Evolutionary conservation across 2,888 invertebrate genomes (phyloP).

Genomic region (Eudemis profundana): DNA sequence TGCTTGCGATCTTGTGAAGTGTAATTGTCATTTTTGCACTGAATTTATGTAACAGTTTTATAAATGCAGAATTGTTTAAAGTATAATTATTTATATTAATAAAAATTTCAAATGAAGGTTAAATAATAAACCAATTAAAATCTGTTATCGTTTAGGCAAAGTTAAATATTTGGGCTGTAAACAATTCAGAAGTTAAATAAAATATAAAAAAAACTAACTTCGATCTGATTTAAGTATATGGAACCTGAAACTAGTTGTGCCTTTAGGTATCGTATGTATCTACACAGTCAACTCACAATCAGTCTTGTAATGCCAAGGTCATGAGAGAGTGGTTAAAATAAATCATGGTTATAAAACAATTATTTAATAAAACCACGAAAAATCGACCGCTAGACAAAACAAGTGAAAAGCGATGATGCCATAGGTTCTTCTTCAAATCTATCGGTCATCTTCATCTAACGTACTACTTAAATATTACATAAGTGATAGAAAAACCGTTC

Average conservation of each 20-base stretch:
- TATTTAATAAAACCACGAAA: conserved; percentile 29
- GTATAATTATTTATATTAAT: background rate
- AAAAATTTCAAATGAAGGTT: too few species aligned
- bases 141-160: too few species aligned
- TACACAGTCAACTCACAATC: conserved; percentile 20
- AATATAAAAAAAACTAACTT: too few species aligned
- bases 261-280: too few species aligned
- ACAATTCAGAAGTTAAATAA: too few species aligned
- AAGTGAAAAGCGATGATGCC: background rate
- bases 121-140: too few species aligned
- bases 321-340: conserved; percentile 37
- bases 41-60: background rate
- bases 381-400: conserved; percentile 1
- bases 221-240: too few species aligned
- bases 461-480: conserved; percentile 25
- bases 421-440: conserved; percentile 1
- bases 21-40: conserved; percentile 1
- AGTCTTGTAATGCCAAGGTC: conserved; percentile 54
- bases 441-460: conserved; percentile 30
- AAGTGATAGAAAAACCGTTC: conserved; percentile 39
- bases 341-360: conserved; percentile 1
- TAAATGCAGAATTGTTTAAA: background rate
- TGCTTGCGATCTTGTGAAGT: background rate
- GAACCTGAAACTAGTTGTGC: too few species aligned
- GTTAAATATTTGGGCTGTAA: too few species aligned